Base-by-base conservation (phyloP, 2,888 invertebrate species). In the Cantharis rustica region DNA sequence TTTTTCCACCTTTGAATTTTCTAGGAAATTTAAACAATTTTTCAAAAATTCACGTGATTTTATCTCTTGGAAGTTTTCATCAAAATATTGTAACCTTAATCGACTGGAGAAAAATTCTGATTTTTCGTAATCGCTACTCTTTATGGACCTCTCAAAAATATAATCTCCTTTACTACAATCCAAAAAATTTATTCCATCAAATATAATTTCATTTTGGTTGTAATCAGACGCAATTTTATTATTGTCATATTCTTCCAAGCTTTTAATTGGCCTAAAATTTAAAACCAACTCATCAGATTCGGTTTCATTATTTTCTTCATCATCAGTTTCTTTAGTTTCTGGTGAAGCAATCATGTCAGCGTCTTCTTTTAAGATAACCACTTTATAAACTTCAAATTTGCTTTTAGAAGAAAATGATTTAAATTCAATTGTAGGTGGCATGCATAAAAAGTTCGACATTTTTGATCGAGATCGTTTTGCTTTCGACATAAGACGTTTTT, bases 11-110 rank as follows among this genome's bases (percentile, higher is more conserved):
- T 16, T 13, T 9, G 66, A n/a, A 26, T 2, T 71, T 63, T 16
- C 23, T 16, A 16, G 11, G 13, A 63, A 63, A 23, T 10, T 16
- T 27, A 63, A 26, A 15, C 23, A 16, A 10, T 62, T 70, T 64
- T 17, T 27, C 13, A 26, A 13, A 66, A 13, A 27, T 62, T 26
- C 63, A 62, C 16, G n/a, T 10, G 69, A n/a, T 15, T 47, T 15
- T 61, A 77, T 75, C 70, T 78, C 78, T 72, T 31, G 27, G 23
- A 78, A 78, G 73, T 78, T 69, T 63, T 75, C 75, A 70, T 78
- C 78, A 73, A 62, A 78, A 63, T 62, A 75, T 71, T 66, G 47
- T 66, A 66, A 66, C 10, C n/a, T 66, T 16, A 66, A 20, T 66
- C 23, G 23, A 13, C 23, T 47, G 9, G 47, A 47, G 9, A 9